Conservation (phyloP, 92 coral and sea anemone genomes). For the Desmophyllum pertusum region DNA sequence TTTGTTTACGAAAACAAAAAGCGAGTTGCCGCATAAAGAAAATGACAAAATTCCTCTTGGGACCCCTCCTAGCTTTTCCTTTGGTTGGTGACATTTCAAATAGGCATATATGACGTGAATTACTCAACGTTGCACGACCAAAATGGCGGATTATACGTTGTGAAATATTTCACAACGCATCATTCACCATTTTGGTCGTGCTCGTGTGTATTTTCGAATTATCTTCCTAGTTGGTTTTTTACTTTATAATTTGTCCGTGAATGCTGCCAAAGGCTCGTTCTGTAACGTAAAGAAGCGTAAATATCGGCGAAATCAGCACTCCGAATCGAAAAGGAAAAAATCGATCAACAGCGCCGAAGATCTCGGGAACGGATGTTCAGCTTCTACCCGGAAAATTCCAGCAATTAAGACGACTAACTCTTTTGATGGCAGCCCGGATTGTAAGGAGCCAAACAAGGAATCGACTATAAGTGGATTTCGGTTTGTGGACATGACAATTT, state of each 20-base stretch:
- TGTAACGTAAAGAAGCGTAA: conserved; percentile 25
- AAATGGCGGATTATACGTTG: background rate
- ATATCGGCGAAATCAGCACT: conserved; percentile 27
- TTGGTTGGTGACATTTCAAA: background rate
- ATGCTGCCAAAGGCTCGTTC: background rate
- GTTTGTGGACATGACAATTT: conserved; percentile 38
- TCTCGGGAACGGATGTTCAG: conserved; percentile 4
- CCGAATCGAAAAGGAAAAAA: background rate
- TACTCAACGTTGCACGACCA: background rate
- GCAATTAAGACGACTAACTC: background rate
- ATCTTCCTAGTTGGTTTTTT: background rate
- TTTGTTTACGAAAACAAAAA: background rate
- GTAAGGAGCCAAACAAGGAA: background rate
- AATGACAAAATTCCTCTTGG: background rate
- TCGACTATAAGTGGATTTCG: conserved; percentile 26
- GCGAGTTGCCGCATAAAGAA: background rate
- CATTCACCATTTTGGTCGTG: background rate
- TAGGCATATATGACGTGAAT: background rate
- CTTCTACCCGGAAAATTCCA: conserved; percentile 2
- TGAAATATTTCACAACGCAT: background rate
- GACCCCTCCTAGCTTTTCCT: background rate
- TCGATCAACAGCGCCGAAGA: background rate
- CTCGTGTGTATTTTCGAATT: background rate
- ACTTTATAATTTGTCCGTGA: background rate
- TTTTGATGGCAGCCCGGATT: background rate